Conservation (phyloP, 2,113 vertebrate genomes). For the Neogobius melanostomus region DNA sequence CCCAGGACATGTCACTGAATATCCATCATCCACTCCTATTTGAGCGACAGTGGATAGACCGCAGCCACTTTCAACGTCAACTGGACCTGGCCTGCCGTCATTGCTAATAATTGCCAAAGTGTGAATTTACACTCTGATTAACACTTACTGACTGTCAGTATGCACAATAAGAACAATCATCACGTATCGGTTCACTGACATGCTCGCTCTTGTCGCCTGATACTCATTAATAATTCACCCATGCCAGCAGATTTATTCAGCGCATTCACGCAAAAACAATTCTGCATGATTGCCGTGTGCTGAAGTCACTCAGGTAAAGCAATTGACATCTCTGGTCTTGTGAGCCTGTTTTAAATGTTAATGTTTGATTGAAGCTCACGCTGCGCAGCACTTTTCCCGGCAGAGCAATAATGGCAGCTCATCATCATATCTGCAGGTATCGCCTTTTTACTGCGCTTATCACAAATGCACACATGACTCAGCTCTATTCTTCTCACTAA, state of each 20-base stretch:
- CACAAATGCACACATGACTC: constrained; percentile 21
- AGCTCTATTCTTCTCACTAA: constrained; percentile 1
- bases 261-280: constrained; percentile 17
- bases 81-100: too few species aligned
- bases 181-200: background rate
- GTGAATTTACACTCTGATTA: background rate
- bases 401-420: constrained; percentile 34
- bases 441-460: constrained; percentile 19
- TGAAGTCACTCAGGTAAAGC: constrained; percentile 30
- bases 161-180: background rate
- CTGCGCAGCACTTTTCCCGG: constrained; percentile 29
- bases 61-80: too few species aligned
- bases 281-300: constrained; percentile 22
- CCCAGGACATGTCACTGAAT: too few species aligned
- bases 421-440: constrained; percentile 34
- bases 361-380: constrained; percentile 27
- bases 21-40: too few species aligned
- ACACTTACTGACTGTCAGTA: background rate
- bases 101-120: too few species aligned
- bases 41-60: too few species aligned
- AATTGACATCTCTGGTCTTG: constrained; percentile 24
- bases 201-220: background rate
- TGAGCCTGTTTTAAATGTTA: constrained; percentile 45
- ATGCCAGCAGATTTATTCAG: constrained; percentile 7
- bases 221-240: background rate